Evolutionary conservation across 2,888 invertebrate species (phyloP).

Genomic region (Lottia scabra): DNA sequence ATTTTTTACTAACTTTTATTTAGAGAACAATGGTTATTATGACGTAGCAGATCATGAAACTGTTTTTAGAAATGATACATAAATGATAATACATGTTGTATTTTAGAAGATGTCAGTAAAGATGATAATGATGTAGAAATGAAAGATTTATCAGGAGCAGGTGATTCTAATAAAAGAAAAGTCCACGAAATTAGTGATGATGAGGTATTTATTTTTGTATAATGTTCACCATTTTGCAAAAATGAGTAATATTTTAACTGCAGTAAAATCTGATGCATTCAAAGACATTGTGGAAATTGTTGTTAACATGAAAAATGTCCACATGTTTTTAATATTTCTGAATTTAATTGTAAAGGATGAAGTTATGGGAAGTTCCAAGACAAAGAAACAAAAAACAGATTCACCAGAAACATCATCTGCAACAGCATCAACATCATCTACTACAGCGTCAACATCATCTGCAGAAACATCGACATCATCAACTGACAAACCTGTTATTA

Average conservation of each 20-base stretch:
- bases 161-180: conserved; percentile 13
- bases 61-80: too few relatives aligned
- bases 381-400: conserved; percentile 14
- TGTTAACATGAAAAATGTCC: too few relatives aligned
- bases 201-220: conserved; percentile 17
- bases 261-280: neutral
- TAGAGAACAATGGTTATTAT: too few relatives aligned
- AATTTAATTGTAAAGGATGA: neutral
- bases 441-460: neutral
- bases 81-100: neutral
- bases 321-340: too few relatives aligned
- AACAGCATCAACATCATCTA: conserved; percentile 10
- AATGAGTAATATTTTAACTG: too few relatives aligned
- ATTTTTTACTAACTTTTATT: too few relatives aligned
- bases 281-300: too few relatives aligned
- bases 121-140: neutral
- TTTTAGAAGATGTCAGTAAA: neutral
- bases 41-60: too few relatives aligned
- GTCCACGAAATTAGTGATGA: conserved; percentile 25
- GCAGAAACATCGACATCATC: conserved; percentile 15
- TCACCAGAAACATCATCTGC: conserved; percentile 8
- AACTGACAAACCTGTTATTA: neutral
- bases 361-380: conserved; percentile 5
- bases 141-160: neutral
- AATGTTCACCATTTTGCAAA: too few relatives aligned